A percentile compares a stretch with the other conserved stretches of the same genome.
Conservation (phyloP, 2,113 vertebrate species). For the Rhinogobius similis region DNA sequence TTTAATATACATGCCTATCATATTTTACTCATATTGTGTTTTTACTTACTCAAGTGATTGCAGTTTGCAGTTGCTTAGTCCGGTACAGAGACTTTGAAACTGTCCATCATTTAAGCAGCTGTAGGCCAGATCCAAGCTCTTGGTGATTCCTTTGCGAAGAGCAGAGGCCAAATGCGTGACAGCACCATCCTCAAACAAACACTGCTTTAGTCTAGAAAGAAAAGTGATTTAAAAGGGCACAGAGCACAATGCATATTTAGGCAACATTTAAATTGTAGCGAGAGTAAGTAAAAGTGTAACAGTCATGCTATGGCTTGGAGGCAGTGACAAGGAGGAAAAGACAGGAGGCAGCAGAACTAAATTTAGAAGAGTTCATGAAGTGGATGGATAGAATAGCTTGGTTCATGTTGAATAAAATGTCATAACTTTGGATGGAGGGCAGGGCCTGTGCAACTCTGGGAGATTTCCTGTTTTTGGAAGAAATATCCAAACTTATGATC, state of each 20-base stretch:
- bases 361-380: too few relatives aligned
- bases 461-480: too few relatives aligned
- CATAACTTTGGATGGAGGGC: too few relatives aligned
- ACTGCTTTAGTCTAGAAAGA: conserved; percentile 49
- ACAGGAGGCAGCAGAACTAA: background rate
- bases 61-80: conserved; percentile 55
- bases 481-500: too few relatives aligned
- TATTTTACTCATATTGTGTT: background rate
- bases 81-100: conserved; percentile 50
- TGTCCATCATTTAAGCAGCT: conserved; percentile 42
- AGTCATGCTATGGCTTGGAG: too few relatives aligned
- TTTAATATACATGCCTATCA: too few relatives aligned
- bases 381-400: too few relatives aligned
- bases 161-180: conserved; percentile 62
- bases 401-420: too few relatives aligned
- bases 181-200: conserved; percentile 36
- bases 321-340: background rate
- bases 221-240: conserved; percentile 3
- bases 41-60: conserved; percentile 55
- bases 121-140: conserved; percentile 50
- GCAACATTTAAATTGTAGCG: too few relatives aligned
- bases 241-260: too few relatives aligned
- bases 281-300: too few relatives aligned
- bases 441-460: too few relatives aligned
- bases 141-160: conserved; percentile 49